Evolutionary conservation across 2,797 vertebrate species (phyloP).

Genomic region (Chelon labrosus): DNA sequence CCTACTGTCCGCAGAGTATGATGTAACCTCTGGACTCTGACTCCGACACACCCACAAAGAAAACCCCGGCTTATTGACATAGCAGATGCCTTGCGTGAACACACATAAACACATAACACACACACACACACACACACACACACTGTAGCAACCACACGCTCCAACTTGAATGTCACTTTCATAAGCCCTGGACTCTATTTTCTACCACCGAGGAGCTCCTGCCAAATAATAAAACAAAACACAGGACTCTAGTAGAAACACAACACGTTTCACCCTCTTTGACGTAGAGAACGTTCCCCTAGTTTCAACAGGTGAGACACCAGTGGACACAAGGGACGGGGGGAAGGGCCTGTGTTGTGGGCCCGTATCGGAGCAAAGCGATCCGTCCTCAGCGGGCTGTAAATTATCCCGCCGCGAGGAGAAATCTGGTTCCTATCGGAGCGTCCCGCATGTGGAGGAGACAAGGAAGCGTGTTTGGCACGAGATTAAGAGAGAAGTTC

Average conservation of each 20-base stretch:
- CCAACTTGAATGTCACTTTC: slow-evolving; percentile 14
- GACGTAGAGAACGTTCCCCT: slow-evolving; percentile 8
- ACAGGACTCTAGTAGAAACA: not conserved
- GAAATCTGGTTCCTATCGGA: slow-evolving; percentile 63
- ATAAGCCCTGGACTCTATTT: slow-evolving; percentile 7
- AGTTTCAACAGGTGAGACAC: slow-evolving; percentile 18
- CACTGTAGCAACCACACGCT: not conserved
- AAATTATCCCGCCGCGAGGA: slow-evolving; percentile 22
- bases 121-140: not conserved
- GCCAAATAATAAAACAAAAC: slow-evolving; percentile 1
- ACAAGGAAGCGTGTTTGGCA: slow-evolving; percentile 59
- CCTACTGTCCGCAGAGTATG: slow-evolving; percentile 49
- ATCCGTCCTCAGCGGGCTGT: slow-evolving; percentile 17
- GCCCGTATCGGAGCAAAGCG: not conserved
- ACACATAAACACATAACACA: slow-evolving; percentile 56
- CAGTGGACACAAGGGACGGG: not conserved
- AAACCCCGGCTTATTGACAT: slow-evolving; percentile 70
- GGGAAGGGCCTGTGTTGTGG: not conserved
- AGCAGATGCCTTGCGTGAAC: slow-evolving; percentile 74
- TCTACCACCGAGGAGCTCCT: slow-evolving; percentile 19
- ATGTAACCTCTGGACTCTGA: slow-evolving; percentile 62
- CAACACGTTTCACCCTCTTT: not conserved
- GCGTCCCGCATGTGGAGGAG: slow-evolving; percentile 54
- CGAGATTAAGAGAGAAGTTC: slow-evolving; percentile 57
- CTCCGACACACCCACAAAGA: slow-evolving; percentile 70